Base-by-base conservation (phyloP, 2,888 invertebrate species). In the Machimus rusticus region DNA sequence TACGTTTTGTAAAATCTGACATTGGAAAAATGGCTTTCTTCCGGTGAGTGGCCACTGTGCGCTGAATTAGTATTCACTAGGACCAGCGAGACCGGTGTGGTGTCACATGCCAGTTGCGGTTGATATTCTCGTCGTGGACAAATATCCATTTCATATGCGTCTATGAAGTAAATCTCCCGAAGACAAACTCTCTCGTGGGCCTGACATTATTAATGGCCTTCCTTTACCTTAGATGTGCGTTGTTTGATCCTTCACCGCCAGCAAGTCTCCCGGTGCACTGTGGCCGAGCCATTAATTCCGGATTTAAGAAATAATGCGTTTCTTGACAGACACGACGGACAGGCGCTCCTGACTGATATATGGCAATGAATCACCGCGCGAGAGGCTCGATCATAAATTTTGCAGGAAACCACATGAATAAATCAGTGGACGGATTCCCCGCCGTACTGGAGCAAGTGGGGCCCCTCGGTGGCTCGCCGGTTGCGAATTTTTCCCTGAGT, bases 271-370 rank as follows among this genome's bases (percentile, higher is more conserved):
- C 43, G 46, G 74, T 74, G 85, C 74, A 85, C 74, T 74, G 85
- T 85, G 85, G 39, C 74, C 43, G 57, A n/a, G 43, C 57, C 87
- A 87, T 87, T 87, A 88, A 88, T 88, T 87, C 88, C 86, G 82
- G 77, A 78, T 84, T 87, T 87, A 74, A 84, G 81, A 87, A 87
- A 88, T 88, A 87, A 88, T 88, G 85, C 87, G 86, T 88, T 88
- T 81, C 87, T 88, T 88, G 88, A 88, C 87, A 87, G 87, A 88
- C 88, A 88, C 85, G 57, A 51, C 87, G 85, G 87, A 88, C 88
- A 88, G 88, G 76, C 88, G 84, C 88, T 76, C 51, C 43, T 88
- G 88, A 88, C 88, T 88, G 88, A 88, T 88, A 88, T 88, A 88
- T 87, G 88, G 85, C 88, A 79, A 88, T 88, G 88, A 87, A 88